phyloP scores from a whole-genome alignment of 2,113 vertebrate species.

The Coryphaenoides rupestris region DNA sequence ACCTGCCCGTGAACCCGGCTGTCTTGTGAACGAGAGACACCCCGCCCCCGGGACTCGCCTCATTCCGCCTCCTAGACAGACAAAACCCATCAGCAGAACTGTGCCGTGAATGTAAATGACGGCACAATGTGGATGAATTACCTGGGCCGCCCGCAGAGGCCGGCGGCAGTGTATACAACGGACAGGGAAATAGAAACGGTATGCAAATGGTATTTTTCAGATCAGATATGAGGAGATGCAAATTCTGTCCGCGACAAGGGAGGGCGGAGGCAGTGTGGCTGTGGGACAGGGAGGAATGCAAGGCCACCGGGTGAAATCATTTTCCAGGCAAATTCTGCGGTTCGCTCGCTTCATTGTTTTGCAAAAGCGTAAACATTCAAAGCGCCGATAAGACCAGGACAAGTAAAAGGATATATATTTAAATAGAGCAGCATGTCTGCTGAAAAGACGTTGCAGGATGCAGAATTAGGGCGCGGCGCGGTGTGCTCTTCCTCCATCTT shows the following conservation, averaged over 20 bases:
- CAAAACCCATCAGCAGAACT: conserved; percentile 37
- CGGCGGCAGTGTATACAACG: conserved; percentile 47
- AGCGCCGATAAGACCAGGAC: conserved; percentile 49
- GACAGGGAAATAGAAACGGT: conserved; percentile 55
- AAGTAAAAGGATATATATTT: conserved; percentile 50
- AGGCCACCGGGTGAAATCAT: conserved; percentile 60
- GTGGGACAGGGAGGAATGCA: conserved; percentile 26
- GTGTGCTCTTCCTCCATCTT: conserved; percentile 43
- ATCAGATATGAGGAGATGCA: conserved; percentile 66
- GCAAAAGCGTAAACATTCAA: conserved; percentile 60
- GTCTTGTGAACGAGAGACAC: conserved; percentile 31
- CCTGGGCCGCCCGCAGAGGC: conserved; percentile 37
- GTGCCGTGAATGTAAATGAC: conserved; percentile 60
- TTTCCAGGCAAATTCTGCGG: conserved; percentile 67
- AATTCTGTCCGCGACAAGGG: conserved; percentile 46
- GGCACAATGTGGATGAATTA: conserved; percentile 45
- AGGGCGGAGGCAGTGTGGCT: conserved; percentile 29
- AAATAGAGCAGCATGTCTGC: conserved; percentile 47
- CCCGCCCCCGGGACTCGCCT: conserved; percentile 30
- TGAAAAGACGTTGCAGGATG: conserved; percentile 45
- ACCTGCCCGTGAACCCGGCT: conserved; percentile 30
- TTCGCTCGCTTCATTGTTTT: conserved; percentile 49
- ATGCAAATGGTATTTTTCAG: conserved; percentile 68
- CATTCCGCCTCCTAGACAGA: conserved; percentile 30
- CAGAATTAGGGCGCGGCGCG: conserved; percentile 30